Evolutionary conservation across 1,140 invertebrate species (phyloP), one percentile per base, ranked within the genome.

Genomic region (Polypedilum pembai): DNA sequence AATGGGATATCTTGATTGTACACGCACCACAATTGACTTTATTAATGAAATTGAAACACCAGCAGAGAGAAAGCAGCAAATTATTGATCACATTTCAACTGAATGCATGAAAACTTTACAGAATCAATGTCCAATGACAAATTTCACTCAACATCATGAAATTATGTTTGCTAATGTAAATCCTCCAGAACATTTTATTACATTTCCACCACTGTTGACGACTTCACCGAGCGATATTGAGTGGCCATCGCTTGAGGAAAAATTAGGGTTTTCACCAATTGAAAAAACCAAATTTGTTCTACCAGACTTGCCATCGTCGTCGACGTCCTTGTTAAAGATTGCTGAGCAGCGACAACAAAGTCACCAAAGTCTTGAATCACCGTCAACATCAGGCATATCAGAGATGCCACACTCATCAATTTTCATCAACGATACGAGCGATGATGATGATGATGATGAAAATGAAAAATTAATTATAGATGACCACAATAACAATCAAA

Each of bases 1-100:
- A 69, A 69, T 69, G 65, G 65, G 65, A 18, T 69, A 69, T 21
- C 20, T 69, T 21, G 65, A 69, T 21, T 69, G 65, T 69, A 69
- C 65, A 7, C 17, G 65, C 7, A 18, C 65, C 3, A 69, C 65
- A 69, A 69, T 69, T 69, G 65, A 69, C 65, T 69, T 69, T 21
- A 69, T 69, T 10, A 69, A 69, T 69, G 65, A 69, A 69, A 69
- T 69, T 69, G 65, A 69, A 69, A 20, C 65, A 18, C 17, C 65
- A 5, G 10, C 17, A 7, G 65, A 69, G 1, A 69, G 20, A 20
- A 69, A 21, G 20, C 15, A 69, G 10, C 65, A 69, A 69, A 69
- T 69, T 20, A 21, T 69, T 7, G 65, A 69, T 1, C 65, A 69
- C 17, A 69, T 69, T 69, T 18, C 65, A 69, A 21, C 17, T 1